Percentiles rank a stretch among this genome's conserved stretches.
phyloP scores from a whole-genome alignment of 1,140 invertebrate genomes.

The Dendroctonus ponderosae region DNA sequence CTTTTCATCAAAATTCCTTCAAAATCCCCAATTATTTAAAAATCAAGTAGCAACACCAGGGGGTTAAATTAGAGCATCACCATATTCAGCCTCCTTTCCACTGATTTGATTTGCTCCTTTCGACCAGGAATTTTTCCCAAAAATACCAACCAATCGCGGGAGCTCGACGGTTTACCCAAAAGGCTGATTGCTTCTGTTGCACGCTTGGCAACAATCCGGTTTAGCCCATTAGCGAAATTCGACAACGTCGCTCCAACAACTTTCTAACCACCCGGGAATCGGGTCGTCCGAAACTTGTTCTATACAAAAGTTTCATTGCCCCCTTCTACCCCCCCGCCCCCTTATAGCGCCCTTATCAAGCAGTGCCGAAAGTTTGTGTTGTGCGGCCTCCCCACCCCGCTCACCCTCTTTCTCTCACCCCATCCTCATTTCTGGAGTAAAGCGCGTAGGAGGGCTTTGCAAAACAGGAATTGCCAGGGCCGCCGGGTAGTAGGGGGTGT shows the following conservation, averaged over 20 bases:
- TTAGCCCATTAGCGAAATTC: conserved; percentile 5
- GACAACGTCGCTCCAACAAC: conserved; percentile 12
- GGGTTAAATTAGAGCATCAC: no score
- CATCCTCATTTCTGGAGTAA: conserved; percentile 4
- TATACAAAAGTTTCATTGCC: conserved; percentile 19
- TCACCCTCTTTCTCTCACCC: neutral
- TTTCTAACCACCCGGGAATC: conserved; percentile 27
- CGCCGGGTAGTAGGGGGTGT: conserved; percentile 4
- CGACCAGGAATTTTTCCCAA: no score
- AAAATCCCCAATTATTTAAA: no score
- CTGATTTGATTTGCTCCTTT: no score
- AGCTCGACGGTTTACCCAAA: no score
- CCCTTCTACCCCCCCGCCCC: neutral
- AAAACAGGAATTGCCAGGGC: conserved; percentile 24
- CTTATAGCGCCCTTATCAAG: neutral
- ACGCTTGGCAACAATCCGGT: no score
- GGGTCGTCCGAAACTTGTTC: conserved; percentile 27
- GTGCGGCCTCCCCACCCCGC: conserved; percentile 5
- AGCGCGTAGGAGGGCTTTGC: conserved; percentile 25
- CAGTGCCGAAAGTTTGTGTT: conserved; percentile 11
- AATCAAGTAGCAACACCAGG: no score
- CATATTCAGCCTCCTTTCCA: no score
- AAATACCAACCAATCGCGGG: no score
- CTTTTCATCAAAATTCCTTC: no score
- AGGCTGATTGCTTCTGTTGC: no score